Evolutionary conservation across 2,888 invertebrate genomes (phyloP).

Genomic region (Gortyna flavago): DNA sequence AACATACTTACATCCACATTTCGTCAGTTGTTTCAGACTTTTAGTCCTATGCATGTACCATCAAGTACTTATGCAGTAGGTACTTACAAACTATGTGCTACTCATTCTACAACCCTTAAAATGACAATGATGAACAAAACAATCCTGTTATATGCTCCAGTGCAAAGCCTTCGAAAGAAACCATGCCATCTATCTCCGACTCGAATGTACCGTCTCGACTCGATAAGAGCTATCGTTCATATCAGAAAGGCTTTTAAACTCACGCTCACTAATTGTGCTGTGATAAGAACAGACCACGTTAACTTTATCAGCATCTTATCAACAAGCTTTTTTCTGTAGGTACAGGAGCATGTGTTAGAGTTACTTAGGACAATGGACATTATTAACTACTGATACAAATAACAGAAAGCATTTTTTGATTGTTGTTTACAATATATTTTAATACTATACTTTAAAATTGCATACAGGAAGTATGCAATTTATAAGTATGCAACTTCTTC

Average conservation of each 20-base stretch:
- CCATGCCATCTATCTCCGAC: not conserved
- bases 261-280: constrained; percentile 36
- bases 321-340: constrained; percentile 8
- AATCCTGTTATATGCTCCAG: not conserved
- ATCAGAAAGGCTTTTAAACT: constrained; percentile 41
- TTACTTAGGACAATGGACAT: not conserved
- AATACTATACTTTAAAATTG: too few relatives aligned
- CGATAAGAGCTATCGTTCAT: constrained; percentile 20
- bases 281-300: constrained; percentile 11
- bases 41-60: not conserved
- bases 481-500: too few relatives aligned
- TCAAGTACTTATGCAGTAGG: not conserved
- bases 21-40: not conserved
- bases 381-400: not conserved
- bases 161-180: not conserved
- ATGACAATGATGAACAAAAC: not conserved
- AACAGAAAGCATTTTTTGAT: not conserved
- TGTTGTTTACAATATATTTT: too few relatives aligned
- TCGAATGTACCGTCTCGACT: constrained; percentile 1
- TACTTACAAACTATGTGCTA: not conserved
- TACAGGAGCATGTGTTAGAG: not conserved
- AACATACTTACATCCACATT: not conserved
- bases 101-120: not conserved
- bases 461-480: too few relatives aligned
- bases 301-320: constrained; percentile 30